Percentiles rank a stretch among this genome's conserved stretches.
Evolutionary conservation across 2,113 vertebrate genomes (phyloP).

Genomic region (Oophaga pumilio): DNA sequence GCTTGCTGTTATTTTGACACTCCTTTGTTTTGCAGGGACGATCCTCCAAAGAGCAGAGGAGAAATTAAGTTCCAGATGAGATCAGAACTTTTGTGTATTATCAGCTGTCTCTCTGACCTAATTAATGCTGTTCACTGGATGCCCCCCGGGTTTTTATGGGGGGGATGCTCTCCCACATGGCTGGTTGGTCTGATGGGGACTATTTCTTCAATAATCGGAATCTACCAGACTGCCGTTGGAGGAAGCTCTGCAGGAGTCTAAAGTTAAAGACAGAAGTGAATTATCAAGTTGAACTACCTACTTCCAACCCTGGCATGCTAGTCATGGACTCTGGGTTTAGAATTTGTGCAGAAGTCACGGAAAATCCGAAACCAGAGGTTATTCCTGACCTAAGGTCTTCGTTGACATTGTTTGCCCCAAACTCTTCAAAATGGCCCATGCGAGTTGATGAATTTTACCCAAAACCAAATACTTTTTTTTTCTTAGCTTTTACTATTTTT

Average conservation of each 20-base stretch:
- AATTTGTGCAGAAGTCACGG: not conserved
- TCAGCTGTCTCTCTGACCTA: constrained; percentile 81
- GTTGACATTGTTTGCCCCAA: not conserved
- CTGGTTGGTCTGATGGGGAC: constrained; percentile 92
- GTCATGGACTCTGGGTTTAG: not conserved
- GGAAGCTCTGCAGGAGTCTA: constrained; percentile 59
- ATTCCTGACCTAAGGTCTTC: not conserved
- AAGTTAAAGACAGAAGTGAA: not conserved
- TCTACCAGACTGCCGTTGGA: constrained; percentile 73
- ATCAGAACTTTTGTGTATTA: constrained; percentile 75
- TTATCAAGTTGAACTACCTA: not conserved
- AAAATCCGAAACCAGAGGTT: not conserved
- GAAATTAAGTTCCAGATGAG: constrained; percentile 55
- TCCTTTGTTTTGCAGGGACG: not conserved
- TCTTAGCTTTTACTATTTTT: no score
- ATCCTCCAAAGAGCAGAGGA: constrained; percentile 21
- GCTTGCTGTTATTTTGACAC: not conserved
- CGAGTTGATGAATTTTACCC: no score
- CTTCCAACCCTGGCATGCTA: not conserved
- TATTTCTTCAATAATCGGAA: constrained; percentile 82
- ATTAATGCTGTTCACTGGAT: constrained; percentile 92
- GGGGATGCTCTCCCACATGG: constrained; percentile 84
- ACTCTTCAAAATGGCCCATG: no score
- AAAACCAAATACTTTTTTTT: no score
- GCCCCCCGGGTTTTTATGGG: constrained; percentile 89